These are phyloP conservation scores for Apostichopus californicus DNA, from an alignment of 35 echinoderm and acorn worm genomes.

Conservation along the genomic window DNA sequence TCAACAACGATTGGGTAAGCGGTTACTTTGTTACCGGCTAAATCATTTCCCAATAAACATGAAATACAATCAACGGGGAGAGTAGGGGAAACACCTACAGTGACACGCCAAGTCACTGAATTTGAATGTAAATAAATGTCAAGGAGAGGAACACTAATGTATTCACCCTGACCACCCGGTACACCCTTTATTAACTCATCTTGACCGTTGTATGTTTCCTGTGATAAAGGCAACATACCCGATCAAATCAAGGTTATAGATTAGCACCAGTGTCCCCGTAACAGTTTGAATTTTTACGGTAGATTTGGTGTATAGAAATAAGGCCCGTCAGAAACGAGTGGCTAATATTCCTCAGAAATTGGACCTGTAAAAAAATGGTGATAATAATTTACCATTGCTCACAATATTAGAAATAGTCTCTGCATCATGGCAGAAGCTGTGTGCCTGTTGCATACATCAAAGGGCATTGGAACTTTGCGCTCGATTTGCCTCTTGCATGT, in stretches of 20 bases:
- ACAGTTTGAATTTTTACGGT: conserved; percentile 7
- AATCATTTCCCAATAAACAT: conserved; percentile 53
- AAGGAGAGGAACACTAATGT: not conserved
- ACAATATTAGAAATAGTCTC: not conserved
- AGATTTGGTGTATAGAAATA: not conserved
- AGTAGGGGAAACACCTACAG: conserved; percentile 6
- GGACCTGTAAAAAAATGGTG: not conserved
- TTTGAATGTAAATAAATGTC: not conserved
- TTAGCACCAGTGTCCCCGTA: conserved; percentile 32
- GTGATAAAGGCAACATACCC: not conserved
- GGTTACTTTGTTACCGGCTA: conserved; percentile 25
- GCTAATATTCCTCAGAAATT: not conserved
- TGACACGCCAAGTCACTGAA: not conserved
- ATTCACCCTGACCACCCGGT: not conserved
- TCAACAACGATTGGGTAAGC: not conserved
- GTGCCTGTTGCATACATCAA: not conserved
- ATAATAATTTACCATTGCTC: not conserved
- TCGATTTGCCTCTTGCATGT: not conserved
- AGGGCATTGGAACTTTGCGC: not conserved
- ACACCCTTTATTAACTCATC: conserved; percentile 15
- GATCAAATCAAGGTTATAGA: not conserved
- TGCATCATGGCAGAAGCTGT: too few species aligned
- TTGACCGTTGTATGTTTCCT: not conserved
- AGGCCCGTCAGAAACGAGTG: not conserved
- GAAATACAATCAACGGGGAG: not conserved